Base-by-base conservation (phyloP, 2,113 vertebrate genomes). In the Salvelinus namaycush region DNA sequence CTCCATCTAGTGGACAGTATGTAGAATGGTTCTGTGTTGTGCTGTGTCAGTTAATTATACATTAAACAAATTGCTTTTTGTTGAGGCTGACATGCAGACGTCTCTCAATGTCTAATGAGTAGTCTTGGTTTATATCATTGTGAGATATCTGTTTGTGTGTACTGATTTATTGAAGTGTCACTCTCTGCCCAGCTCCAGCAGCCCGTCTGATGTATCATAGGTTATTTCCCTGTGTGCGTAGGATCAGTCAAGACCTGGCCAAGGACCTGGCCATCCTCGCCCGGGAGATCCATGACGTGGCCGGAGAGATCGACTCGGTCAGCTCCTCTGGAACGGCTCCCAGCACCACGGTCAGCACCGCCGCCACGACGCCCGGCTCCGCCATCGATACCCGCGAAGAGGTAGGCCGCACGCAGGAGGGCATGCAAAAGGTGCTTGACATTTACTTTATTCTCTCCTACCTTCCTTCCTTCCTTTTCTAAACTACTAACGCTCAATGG, bases 341-440 rank as follows among this genome's bases (percentile, higher is more conserved):
- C 87, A 99, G 98, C 92, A 99, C 98, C 93, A 98, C 97, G 87
- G 97, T 96, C 96, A 98, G 97, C 97, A 99, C 98, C 76, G 98
- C 97, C 31, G 97, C 98, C 91, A 99, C 98, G 93, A 99, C 98
- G 88, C 98, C 98, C 84, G 97, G 97, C 92, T 99, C 98, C 83
- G 96, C 98, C 94, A 98, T 99, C 93, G 98, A 99, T 96, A 98
- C 97, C 92, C 96, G 96, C 92, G 97, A 99, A 96, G 98, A 99
- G 97, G 97, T 98, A 97, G 95, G 97, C 95, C 94, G 86, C 73
- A 85, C 89, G 94, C 95, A 95, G 94, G 90, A 89, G 81, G 95
- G 95, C 92, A 94, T 95, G 95, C 95, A 94, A 94, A 95, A 98
- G 96, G 96, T 96, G 96, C 96, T 95, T 95, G 27, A 62, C 89